Evolutionary conservation across 2,113 vertebrate genomes (phyloP).

Genomic region (Phyllostomus discolor): DNA sequence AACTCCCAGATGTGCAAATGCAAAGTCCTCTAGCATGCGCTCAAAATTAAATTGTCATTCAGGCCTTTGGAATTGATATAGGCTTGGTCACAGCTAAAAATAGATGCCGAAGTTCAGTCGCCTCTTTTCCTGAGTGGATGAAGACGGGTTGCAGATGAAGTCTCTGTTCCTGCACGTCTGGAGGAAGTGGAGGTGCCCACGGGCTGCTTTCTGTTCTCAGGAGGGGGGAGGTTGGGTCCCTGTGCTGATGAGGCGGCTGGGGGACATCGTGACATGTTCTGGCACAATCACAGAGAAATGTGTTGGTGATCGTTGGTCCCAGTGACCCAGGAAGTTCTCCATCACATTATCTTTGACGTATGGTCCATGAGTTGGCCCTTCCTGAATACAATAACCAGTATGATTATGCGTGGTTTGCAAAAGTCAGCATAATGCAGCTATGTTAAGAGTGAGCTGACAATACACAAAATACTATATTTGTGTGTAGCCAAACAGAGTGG

Average conservation of each 20-base stretch:
- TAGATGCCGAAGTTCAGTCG: neutral
- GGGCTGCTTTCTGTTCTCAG: neutral
- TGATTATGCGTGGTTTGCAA: neutral
- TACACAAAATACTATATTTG: neutral
- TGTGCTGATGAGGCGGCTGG: neutral
- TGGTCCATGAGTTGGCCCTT: neutral
- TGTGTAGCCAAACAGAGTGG: no score
- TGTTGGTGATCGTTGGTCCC: no score
- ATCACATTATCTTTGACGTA: neutral
- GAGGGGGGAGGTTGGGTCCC: neutral
- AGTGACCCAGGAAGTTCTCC: neutral
- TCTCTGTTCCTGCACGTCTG: neutral
- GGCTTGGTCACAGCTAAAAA: neutral
- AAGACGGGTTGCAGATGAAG: neutral
- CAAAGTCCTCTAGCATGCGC: neutral
- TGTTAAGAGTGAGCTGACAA: neutral
- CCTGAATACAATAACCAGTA: neutral
- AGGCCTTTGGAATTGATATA: neutral
- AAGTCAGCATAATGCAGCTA: neutral
- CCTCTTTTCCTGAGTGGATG: neutral
- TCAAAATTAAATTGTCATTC: neutral
- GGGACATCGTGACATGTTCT: accelerated
- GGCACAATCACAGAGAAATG: neutral
- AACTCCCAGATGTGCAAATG: neutral
- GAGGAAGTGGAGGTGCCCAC: neutral